Evolutionary conservation across 2,113 vertebrate genomes (phyloP), one percentile per base, ranked within the genome.

Genomic region (Entomyzon cyanotis): DNA sequence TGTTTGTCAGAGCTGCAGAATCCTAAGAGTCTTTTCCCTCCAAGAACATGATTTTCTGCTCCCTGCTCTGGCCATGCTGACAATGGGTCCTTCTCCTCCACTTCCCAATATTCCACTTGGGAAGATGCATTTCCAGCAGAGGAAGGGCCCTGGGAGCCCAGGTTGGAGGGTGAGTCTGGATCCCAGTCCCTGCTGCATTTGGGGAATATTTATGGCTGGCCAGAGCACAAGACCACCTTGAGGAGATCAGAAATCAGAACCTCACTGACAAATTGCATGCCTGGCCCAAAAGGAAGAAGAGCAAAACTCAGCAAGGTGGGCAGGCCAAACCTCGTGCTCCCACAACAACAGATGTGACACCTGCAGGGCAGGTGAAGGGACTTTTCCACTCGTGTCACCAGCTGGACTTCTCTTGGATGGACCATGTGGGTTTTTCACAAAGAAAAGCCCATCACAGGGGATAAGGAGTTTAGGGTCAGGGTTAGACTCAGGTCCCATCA

Each of bases 1-100:
- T 96, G 78, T 98, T 98, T 98, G 98, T 97, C 95, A 97, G 95
- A 96, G 98, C 97, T 96, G 93, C 93, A 96, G 96, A 97, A 97
- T 95, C 96, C 97, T 97, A 95, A 96, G 84, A 84, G 97, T n/a
- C 89, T 91, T 89, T 95, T 70, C 90, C 92, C 70, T 95, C 59
- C 89, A 58, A 83, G 5, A 78, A 89, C 83, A 96, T 97, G 87
- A 91, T 94, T 95, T 95, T 90, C 93, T 93, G 74, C 87, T 97
- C 95, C 95, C 82, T 87, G 85, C 79, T 56, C 84, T 9, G 10
- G 82, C 69, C 84, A 33, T 5, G 18, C 89, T 78, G 77, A 55
- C 87, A 88, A 63, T 16, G 13, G n/a, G 68, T 49, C 39, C 87
- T 74, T 90, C 81, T 84, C 60, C 74, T 63, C 33, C 10, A 5